Conservation (phyloP, 2,888 invertebrate genomes). For the Leuctra nigra region DNA sequence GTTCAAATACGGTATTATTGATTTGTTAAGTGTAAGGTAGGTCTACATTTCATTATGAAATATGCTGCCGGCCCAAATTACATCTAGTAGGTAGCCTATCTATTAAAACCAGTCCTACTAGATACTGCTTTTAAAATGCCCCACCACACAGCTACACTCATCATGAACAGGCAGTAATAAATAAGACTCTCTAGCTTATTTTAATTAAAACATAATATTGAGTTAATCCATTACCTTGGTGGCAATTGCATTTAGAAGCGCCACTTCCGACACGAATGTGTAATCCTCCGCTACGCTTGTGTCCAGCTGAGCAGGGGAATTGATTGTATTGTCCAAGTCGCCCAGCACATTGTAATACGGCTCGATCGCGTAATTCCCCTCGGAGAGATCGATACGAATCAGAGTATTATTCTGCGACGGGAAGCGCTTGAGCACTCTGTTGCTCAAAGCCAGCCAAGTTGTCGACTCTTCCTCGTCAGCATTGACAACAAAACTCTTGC, state of each 20-base stretch:
- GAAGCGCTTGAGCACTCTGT: conserved; percentile 53
- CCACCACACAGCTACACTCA: too few species aligned
- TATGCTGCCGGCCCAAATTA: too few species aligned
- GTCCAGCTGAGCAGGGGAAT: conserved; percentile 19
- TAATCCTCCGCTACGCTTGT: conserved; percentile 49
- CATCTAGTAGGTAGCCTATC: too few species aligned
- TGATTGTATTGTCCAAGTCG: not conserved
- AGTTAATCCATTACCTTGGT: too few species aligned
- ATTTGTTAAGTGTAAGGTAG: too few species aligned
- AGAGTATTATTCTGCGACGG: conserved; percentile 53
- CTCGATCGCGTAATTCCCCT: conserved; percentile 54
- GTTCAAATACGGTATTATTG: too few species aligned
- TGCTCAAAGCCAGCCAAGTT: conserved; percentile 47
- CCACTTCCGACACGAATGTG: conserved; percentile 55
- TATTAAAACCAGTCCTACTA: too few species aligned
- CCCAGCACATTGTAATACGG: conserved; percentile 3
- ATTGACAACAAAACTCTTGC: conserved; percentile 49
- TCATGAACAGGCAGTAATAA: too few species aligned
- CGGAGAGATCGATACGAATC: conserved; percentile 56
- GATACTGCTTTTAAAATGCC: too few species aligned
- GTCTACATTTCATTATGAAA: too few species aligned
- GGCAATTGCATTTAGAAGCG: conserved; percentile 50
- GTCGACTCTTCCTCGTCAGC: conserved; percentile 58
- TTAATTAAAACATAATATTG: too few species aligned
- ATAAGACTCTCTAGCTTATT: too few species aligned